phyloP scores from a whole-genome alignment of 2,888 invertebrate genomes.

The Horisme vitalbata region DNA sequence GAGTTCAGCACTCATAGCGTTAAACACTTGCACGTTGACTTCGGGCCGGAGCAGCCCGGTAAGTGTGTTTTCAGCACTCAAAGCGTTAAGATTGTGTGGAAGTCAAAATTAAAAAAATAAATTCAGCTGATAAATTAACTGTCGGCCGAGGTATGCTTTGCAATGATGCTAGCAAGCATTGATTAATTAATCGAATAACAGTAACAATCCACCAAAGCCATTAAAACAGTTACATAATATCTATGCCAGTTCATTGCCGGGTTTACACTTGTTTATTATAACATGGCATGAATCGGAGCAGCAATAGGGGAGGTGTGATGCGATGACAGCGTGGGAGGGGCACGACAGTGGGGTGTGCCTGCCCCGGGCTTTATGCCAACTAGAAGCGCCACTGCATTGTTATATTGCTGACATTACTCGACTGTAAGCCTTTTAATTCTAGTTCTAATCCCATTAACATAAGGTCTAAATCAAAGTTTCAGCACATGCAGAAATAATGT shows the following conservation, averaged over 20 bases:
- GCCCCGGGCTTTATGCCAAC: conserved; percentile 72
- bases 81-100: too few species aligned
- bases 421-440: conserved; percentile 34
- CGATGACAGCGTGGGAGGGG: conserved; percentile 60
- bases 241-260: conserved; percentile 54
- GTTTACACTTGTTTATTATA: conserved; percentile 55
- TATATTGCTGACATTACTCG: conserved; percentile 49
- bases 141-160: conserved; percentile 1
- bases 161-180: conserved; percentile 3
- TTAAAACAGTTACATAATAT: conserved; percentile 32
- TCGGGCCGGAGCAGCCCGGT: too few species aligned
- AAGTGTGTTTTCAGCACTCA: too few species aligned
- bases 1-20: too few species aligned
- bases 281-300: conserved; percentile 58
- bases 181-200: conserved; percentile 26
- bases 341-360: conserved; percentile 57
- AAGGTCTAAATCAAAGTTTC: conserved; percentile 47
- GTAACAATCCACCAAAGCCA: conserved; percentile 38
- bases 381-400: conserved; percentile 74
- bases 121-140: too few species aligned
- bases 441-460: conserved; percentile 41
- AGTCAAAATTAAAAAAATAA: too few species aligned
- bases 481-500: conserved; percentile 35
- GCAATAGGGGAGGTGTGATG: conserved; percentile 59
- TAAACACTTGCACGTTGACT: too few species aligned